phyloP scores from a whole-genome alignment of 1,140 invertebrate species.

The Trinorchestia longiramus region DNA sequence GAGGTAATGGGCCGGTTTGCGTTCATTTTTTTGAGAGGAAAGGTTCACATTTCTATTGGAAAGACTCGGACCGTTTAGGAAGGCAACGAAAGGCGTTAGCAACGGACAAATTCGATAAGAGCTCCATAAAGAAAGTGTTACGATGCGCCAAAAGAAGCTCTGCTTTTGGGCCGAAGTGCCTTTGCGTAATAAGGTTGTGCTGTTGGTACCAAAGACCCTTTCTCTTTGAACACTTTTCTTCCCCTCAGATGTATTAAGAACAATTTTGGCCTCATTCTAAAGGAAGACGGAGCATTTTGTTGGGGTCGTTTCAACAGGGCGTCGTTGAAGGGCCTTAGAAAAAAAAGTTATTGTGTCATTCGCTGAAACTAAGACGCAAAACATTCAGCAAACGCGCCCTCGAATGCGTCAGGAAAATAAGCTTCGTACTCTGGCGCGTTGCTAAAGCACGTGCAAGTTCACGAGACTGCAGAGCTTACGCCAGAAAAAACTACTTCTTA shows the following conservation, averaged over 20 bases:
- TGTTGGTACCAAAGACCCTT: background rate
- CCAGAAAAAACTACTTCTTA: background rate
- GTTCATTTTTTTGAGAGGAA: background rate
- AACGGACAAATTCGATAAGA: conserved; percentile 54
- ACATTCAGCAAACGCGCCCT: conserved; percentile 30
- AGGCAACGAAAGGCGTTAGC: conserved; percentile 38
- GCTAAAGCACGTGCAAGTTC: background rate
- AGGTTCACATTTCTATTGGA: conserved; percentile 30
- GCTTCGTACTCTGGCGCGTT: background rate
- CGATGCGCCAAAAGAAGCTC: conserved; percentile 42
- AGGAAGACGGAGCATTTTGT: conserved; percentile 52
- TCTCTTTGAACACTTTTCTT: background rate
- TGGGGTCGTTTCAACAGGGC: conserved; percentile 34
- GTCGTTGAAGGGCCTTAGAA: conserved; percentile 5
- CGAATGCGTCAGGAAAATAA: background rate
- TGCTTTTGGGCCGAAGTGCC: background rate
- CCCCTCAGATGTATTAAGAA: conserved; percentile 38
- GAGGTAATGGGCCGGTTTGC: background rate
- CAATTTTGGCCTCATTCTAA: conserved; percentile 40
- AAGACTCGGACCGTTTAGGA: background rate
- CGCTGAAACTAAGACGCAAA: conserved; percentile 48
- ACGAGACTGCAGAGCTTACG: background rate
- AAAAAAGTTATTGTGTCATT: conserved; percentile 50
- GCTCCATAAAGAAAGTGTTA: conserved; percentile 30
- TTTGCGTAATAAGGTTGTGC: background rate